These are phyloP conservation scores for Therioaphis trifolii DNA, from an alignment of 2,888 invertebrate genomes.

Conservation along the genomic window DNA sequence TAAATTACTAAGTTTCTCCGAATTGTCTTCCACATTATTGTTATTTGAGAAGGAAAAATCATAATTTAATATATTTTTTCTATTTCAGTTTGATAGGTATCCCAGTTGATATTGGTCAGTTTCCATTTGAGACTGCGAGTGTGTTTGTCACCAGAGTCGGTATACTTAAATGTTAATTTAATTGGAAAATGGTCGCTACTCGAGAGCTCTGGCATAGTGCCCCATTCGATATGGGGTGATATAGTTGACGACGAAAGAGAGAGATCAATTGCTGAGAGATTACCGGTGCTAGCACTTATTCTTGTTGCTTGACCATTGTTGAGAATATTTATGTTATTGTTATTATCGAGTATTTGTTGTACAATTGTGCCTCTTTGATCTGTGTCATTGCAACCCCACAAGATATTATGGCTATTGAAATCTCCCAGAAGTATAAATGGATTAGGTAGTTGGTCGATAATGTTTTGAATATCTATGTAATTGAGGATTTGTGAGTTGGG, in stretches of 20 bases:
- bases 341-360: constrained; percentile 9
- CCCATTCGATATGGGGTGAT: not conserved
- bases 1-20: not conserved
- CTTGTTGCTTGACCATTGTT: not conserved
- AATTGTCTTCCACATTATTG: not conserved
- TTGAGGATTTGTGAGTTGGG: not conserved
- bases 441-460: constrained; percentile 6
- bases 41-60: not conserved
- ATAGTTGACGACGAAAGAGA: not conserved
- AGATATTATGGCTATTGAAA: too few species aligned
- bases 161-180: not conserved
- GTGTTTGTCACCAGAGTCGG: not conserved
- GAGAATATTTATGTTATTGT: not conserved
- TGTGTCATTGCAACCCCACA: not conserved
- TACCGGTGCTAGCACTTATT: not conserved
- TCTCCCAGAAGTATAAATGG: not conserved
- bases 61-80: not conserved
- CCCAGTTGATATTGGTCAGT: not conserved
- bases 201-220: not conserved
- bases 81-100: not conserved
- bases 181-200: constrained; percentile 23
- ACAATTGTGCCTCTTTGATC: not conserved
- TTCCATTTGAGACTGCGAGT: not conserved
- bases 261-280: not conserved
- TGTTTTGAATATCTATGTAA: not conserved